phyloP scores from a whole-genome alignment of 2,888 invertebrate species.

The Trichogramma evanescens region DNA sequence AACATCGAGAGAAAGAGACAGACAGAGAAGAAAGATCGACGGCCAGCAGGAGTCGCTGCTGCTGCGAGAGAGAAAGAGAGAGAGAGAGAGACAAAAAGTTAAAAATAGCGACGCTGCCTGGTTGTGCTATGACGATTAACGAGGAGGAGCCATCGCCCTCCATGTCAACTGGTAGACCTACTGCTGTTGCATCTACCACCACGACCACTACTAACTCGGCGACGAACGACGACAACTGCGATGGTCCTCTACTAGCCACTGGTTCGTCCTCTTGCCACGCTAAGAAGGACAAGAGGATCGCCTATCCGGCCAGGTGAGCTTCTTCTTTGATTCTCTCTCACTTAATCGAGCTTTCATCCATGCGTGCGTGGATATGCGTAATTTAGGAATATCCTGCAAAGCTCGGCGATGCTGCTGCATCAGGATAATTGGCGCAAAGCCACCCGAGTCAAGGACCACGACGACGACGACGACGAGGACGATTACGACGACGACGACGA shows the following conservation, averaged over 20 bases:
- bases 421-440: conserved; percentile 16
- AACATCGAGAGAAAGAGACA: too few species aligned
- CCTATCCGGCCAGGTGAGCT: too few species aligned
- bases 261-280: too few species aligned
- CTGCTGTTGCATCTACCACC: too few species aligned
- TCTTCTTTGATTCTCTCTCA: too few species aligned
- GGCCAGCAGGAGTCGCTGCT: too few species aligned
- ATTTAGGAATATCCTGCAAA: conserved; percentile 14
- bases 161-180: conserved; percentile 29
- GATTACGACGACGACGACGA: neutral
- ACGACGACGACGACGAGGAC: conserved; percentile 18
- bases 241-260: too few species aligned
- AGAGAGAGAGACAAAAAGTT: neutral
- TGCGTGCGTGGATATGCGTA: too few species aligned
- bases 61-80: neutral
- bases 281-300: too few species aligned
- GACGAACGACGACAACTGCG: too few species aligned
- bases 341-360: neutral
- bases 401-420: conserved; percentile 13
- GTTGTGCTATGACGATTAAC: conserved; percentile 5
- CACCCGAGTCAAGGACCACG: conserved; percentile 1
- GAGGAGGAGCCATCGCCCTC: conserved; percentile 32
- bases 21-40: too few species aligned
- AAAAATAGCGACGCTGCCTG: neutral
- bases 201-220: too few species aligned